Base-by-base conservation (phyloP, 2,113 vertebrate genomes). In the Brachionichthys hirsutus region DNA sequence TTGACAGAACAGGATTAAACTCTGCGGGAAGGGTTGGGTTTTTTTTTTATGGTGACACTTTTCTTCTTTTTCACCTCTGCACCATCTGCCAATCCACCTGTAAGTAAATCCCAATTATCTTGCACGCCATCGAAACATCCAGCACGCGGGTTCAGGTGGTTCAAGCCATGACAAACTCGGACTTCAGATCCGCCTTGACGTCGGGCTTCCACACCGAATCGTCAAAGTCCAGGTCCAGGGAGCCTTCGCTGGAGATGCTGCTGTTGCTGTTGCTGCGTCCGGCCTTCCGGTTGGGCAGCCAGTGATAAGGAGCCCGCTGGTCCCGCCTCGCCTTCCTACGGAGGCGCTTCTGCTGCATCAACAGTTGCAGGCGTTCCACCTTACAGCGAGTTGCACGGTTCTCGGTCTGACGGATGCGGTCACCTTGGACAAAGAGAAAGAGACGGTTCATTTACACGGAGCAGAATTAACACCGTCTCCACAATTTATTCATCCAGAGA, bases 131-230 rank as follows among this genome's bases (percentile, higher is more conserved):
- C 50, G 44, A 38, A 65, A 71, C 48, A 42, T 48, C 50, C 13
- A 41, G 20, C 7, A 3, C 40, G 2, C 0, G 19, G 44, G 19
- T 61, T 90, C 92, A 98, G 82, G 8, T 8, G 24, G 24, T 30
- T 30, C 8, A 30, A 30, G 96, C 97, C 93, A 99, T 94, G 62
- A 98, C 94, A 6, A 94, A 99, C 83, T 98, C 97, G 0, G 96
- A 93, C 89, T 98, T 97, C 86, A 99, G 85, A 85, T 99, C 96
- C 0, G 96, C 94, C 86, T 98, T 97, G 76, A 98, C 97, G 69
- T 98, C 97, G 0, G 95, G 95, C 77, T 97, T 98, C 97, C 97
- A 98, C 46, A 97, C 93, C 0, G 97, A 96, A 85, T 98, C 97
- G 68, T 99, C 97, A 71, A 96, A 98, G 91, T 97, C 95, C 79